phyloP scores from a whole-genome alignment of 2,888 invertebrate genomes.

The Rhabditoides inermis region DNA sequence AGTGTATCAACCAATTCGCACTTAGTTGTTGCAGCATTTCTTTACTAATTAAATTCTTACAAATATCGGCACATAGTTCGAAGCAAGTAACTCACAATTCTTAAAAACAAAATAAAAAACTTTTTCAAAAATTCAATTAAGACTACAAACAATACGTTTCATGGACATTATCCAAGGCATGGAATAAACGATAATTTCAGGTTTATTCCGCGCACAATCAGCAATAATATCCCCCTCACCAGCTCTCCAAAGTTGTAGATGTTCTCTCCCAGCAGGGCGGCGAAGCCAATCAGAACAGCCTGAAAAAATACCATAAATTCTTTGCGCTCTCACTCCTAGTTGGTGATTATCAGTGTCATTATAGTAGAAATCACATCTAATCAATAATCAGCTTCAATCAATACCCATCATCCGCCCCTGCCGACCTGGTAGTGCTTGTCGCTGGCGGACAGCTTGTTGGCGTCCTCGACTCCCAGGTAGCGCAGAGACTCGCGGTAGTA shows the following conservation, averaged over 20 bases:
- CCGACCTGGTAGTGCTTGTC: conserved; percentile 32
- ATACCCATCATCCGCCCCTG: too few species aligned
- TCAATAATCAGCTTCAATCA: neutral
- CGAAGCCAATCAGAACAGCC: conserved; percentile 83
- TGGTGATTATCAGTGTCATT: neutral
- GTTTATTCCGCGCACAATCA: neutral
- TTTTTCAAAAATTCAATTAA: neutral
- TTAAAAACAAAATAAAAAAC: conserved; percentile 3
- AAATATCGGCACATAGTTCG: too few species aligned
- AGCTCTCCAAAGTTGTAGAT: conserved; percentile 95
- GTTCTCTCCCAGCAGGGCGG: conserved; percentile 83
- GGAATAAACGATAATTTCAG: too few species aligned
- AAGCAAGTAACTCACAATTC: too few species aligned
- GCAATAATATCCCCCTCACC: conserved; percentile 55
- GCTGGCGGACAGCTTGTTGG: conserved; percentile 23
- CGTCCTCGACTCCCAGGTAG: conserved; percentile 61
- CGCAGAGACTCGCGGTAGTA: conserved; percentile 87
- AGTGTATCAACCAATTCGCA: too few species aligned
- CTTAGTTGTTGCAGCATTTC: too few species aligned
- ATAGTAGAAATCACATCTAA: neutral
- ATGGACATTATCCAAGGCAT: too few species aligned
- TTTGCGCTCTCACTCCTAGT: neutral
- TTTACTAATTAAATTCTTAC: too few species aligned
- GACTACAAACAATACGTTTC: neutral
- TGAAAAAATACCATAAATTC: conserved; percentile 58